phyloP scores from a whole-genome alignment of 1,140 invertebrate species.

The Conus betulinus region DNA sequence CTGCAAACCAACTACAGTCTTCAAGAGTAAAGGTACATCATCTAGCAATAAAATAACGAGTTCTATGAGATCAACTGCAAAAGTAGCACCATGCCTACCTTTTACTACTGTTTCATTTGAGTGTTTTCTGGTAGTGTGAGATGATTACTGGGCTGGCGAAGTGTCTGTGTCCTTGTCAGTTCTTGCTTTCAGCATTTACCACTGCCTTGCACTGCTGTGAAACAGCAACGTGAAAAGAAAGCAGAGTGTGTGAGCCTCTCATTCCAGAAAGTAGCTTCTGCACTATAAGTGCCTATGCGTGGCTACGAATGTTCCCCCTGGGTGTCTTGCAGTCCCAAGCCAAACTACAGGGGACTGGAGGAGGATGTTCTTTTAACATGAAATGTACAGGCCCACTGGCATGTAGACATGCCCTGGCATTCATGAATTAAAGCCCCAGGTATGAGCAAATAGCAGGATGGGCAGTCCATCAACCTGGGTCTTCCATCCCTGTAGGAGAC shows the following conservation, averaged over 20 bases:
- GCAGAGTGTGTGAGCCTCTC: neutral
- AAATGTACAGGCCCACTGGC: neutral
- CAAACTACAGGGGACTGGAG: constrained; percentile 11
- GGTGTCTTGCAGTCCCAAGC: constrained; percentile 14
- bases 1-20: too few relatives aligned
- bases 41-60: too few relatives aligned
- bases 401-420: neutral
- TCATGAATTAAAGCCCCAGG: neutral
- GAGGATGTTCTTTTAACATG: constrained; percentile 1
- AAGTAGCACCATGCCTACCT: too few relatives aligned
- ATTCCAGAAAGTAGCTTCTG: constrained; percentile 34
- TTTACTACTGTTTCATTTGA: too few relatives aligned
- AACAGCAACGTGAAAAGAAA: neutral
- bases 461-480: neutral
- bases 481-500: too few relatives aligned
- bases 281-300: constrained; percentile 31
- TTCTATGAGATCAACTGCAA: too few relatives aligned
- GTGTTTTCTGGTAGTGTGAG: neutral
- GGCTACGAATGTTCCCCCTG: constrained; percentile 31
- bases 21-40: too few relatives aligned
- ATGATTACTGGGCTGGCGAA: constrained; percentile 4
- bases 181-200: constrained; percentile 31
- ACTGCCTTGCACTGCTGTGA: constrained; percentile 21
- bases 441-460: neutral
- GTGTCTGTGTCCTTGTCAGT: constrained; percentile 28